Base-by-base conservation (phyloP, 64 coral and sea anemone genomes). In the Acropora yongei region DNA sequence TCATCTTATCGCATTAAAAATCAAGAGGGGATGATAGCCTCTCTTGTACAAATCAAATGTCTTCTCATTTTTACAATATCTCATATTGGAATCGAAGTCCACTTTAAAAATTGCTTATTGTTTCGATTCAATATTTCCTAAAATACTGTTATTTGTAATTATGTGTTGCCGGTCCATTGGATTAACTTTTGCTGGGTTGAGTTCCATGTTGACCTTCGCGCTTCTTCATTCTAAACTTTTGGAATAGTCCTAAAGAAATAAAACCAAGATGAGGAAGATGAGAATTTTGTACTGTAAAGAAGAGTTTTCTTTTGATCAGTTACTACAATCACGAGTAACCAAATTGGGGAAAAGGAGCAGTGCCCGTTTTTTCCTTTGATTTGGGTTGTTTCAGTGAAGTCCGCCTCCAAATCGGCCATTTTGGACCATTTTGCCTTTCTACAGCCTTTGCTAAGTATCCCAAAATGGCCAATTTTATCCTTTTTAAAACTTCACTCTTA, bases 191-290 rank as follows among this genome's bases (percentile, higher is more conserved):
- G 41, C 74, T 7, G 44, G 5, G 44, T 16, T 78, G 43, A 41
- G 44, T 78, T 78, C 43, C 44, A 1, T 78, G 6, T 78, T 13
- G 60, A 13, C 60, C 3, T 10, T 12, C 11, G 3, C 3, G 1
- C 2, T 78, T 78, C 75, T 78, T 78, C 43, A 78, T 78, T 78
- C 44, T 6, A 45, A 78, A 12, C n/a, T 47, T 14, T 48, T 78
- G 11, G 75, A 78, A 4, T 3, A 48, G 44, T 48, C 75, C 75
- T 78, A 44, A 17, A 78, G 6, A 4, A 1, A 48, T 63, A 13
- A 63, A 63, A 7, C 6, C 60, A 8, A 63, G 60, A 12, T 13
- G 16, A 11, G 30, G 30, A 30, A 30, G 30, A 55, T 55, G 4
- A 55, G 51, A 4, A 55, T 55, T 55, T 55, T 55, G 4, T 4